Conservation (phyloP, 2,113 vertebrate genomes). For the Cyanistes caeruleus region DNA sequence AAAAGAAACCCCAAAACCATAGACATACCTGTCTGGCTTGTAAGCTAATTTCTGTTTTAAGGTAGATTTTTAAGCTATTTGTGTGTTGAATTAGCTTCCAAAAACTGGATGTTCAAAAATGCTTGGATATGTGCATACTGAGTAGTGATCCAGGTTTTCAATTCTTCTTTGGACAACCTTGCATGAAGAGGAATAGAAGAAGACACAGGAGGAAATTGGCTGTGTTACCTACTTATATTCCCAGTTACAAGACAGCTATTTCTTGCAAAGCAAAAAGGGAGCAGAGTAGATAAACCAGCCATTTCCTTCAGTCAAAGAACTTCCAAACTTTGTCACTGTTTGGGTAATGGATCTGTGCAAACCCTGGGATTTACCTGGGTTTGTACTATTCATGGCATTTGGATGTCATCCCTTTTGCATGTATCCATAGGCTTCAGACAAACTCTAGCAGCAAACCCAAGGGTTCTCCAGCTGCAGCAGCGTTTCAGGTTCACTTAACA, state of each 20-base stretch:
- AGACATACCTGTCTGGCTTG: neutral
- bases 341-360: neutral
- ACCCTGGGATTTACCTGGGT: neutral
- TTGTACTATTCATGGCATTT: neutral
- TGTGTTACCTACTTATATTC: neutral
- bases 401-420: neutral
- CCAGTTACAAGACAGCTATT: neutral
- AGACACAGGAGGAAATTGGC: neutral
- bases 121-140: rapidly evolving
- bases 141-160: neutral
- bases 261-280: neutral
- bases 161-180: neutral
- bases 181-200: neutral
- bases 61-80: neutral
- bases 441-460: neutral
- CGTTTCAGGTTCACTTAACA: neutral
- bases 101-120: neutral
- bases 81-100: neutral
- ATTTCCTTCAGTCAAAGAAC: neutral
- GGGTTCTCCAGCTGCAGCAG: neutral
- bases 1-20: neutral
- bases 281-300: neutral
- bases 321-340: neutral
- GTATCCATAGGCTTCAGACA: neutral
- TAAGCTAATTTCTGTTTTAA: neutral